Evolutionary conservation across 2,888 invertebrate species (phyloP), one percentile per base, ranked within the genome.

Genomic region (Chaitophorus viminalis): DNA sequence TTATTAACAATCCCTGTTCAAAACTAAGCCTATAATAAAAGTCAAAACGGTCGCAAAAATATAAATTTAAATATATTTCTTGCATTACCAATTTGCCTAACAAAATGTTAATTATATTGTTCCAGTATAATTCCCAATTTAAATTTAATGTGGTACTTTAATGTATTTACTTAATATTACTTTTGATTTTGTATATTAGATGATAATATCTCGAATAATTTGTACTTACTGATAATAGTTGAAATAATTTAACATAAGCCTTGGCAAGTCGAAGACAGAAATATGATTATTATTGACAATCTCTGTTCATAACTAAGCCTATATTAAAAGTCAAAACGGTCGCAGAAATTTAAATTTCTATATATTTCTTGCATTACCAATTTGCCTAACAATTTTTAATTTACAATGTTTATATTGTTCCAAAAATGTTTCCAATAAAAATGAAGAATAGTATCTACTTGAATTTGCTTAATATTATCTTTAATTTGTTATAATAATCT

Each of bases 41-140:
- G 14, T n/a, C 54, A 77, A 29, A 77, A 77, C 54, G 77, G 77
- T 77, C 31, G 77, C 77, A 52, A 9, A 77, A 52, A 31, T 25
- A 1, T 77, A 21, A 52, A 25, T 21, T 31, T 36, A 3, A 4
- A 77, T n/a, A 6, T n/a, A 52, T 77, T 76, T 77, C 17, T 36
- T 54, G 77, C 77, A 54, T 31, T 77, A 77, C 77, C 77, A 77
- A 77, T 77, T 31, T 54, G 77, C 31, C 29, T 31, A 77, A 89
- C 72, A 75, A 39, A n/a, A n/a, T n/a, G n/a, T n/a, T n/a, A n/a
- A n/a, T n/a, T n/a, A n/a, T n/a, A n/a, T n/a, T n/a, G n/a, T n/a
- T n/a, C n/a, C n/a, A n/a, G n/a, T n/a, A 36, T 5, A 36, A 1
- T 33, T 31, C 9, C 9, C 18, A 36, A 11, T 17, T 31, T 33